A percentile compares a stretch with the other conserved stretches of the same genome.
phyloP scores from a whole-genome alignment of 2,797 vertebrate genomes.

The Chrysocyon brachyurus region DNA sequence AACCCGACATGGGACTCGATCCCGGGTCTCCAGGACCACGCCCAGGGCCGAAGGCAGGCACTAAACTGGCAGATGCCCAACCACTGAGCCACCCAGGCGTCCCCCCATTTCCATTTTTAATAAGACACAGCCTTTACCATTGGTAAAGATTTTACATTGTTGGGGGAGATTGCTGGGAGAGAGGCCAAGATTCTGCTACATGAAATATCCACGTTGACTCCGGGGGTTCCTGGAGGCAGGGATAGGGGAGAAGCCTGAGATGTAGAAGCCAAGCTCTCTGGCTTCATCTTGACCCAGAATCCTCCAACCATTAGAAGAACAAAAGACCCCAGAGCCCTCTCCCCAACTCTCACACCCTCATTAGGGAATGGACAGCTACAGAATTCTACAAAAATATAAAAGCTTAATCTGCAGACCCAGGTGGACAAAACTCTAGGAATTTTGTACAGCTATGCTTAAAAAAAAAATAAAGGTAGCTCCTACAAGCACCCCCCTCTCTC shows the following conservation, averaged over 20 bases:
- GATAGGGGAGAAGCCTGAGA: not conserved
- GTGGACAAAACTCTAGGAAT: slow-evolving; percentile 87
- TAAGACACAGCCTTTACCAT: slow-evolving; percentile 85
- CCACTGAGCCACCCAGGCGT: not conserved
- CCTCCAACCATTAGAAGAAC: not conserved
- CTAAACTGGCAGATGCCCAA: too few relatives aligned
- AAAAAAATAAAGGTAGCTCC: slow-evolving; percentile 79
- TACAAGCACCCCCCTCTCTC: slow-evolving; percentile 79
- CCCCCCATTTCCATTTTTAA: slow-evolving; percentile 80
- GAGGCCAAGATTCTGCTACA: slow-evolving; percentile 37
- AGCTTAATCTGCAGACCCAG: slow-evolving; percentile 87
- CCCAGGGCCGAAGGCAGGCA: too few relatives aligned
- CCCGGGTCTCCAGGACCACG: too few relatives aligned
- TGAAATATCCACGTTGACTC: slow-evolving; percentile 79
- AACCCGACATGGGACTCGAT: too few relatives aligned
- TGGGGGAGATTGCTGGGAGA: not conserved
- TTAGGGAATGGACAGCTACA: slow-evolving; percentile 68
- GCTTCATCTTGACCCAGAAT: slow-evolving; percentile 41
- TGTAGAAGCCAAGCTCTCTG: not conserved
- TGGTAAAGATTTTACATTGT: slow-evolving; percentile 84
- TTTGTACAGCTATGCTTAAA: slow-evolving; percentile 83
- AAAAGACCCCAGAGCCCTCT: not conserved
- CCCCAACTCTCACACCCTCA: not conserved
- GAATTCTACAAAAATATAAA: slow-evolving; percentile 88
- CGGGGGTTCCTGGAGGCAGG: not conserved